These are phyloP conservation scores for Pangasius djambal DNA, from an alignment of 2,797 vertebrate genomes.

Conservation along the genomic window DNA sequence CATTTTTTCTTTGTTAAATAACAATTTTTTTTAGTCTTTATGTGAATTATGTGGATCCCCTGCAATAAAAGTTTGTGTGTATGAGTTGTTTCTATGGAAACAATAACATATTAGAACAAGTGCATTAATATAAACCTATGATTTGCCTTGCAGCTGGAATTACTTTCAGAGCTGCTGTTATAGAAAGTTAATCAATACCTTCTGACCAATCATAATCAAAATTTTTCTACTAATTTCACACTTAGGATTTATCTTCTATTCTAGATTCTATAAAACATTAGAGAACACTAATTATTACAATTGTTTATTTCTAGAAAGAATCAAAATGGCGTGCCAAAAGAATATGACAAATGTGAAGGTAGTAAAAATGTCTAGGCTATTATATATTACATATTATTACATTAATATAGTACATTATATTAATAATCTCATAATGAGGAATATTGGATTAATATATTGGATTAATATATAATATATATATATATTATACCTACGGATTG, in stretches of 20 bases:
- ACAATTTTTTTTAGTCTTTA: not conserved
- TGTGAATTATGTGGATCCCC: not conserved
- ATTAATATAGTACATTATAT: too few species aligned
- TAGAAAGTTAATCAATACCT: not conserved
- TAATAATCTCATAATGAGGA: not conserved
- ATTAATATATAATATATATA: too few species aligned
- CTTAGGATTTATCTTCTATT: too few species aligned
- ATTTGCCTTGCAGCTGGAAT: too few species aligned
- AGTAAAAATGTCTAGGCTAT: not conserved
- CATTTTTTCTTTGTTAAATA: not conserved
- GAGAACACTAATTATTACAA: not conserved
- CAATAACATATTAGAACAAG: not conserved
- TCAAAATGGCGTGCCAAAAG: not conserved
- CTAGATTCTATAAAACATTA: not conserved
- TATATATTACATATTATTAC: too few species aligned
- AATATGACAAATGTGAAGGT: not conserved
- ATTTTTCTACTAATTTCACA: too few species aligned
- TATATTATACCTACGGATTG: not conserved
- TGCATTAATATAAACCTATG: not conserved
- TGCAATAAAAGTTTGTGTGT: not conserved
- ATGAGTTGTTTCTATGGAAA: not conserved
- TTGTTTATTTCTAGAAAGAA: not conserved
- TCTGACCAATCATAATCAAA: too few species aligned
- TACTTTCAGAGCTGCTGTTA: not conserved
- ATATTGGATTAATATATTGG: not conserved